Evolutionary conservation across 1,140 invertebrate species (phyloP), one percentile per base, ranked within the genome.

Genomic region (Phenacoccus solenopsis): DNA sequence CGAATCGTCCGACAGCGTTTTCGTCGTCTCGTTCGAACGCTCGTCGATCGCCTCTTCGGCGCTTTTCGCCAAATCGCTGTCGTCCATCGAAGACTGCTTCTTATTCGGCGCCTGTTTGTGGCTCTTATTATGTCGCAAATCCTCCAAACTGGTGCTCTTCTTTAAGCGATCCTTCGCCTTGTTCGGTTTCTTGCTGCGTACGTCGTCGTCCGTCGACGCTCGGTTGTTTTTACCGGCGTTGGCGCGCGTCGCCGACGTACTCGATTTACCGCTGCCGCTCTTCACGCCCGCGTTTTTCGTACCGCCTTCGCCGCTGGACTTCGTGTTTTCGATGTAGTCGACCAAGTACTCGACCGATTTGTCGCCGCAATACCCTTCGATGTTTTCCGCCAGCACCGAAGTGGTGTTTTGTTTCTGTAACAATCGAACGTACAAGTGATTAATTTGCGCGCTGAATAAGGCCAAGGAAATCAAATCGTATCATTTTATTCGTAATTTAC

Each of bases 321-420:
- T 28, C 49, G 21, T 49, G 16, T 32, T 72, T 74, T 84, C 82
- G 69, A 85, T 84, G 76, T 82, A 84, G 71, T 82, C 79, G 68
- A 85, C 76, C 30, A 85, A 75, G 70, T 79, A 78, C 74, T 83
- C 81, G 35, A 84, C 77, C 70, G 86, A 83, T 72, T 84, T 83
- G 70, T 84, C 80, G 68, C 85, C 83, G 73, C 84, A 81, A 79
- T 86, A 85, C 21, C 86, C 86, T 74, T 84, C 83, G 59, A 88
- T 85, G 73, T 84, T 81, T 72, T 87, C 81, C 13, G 84, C 82
- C 68, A 85, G 84, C 9, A 86, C 81, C 56, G 84, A 84, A 74
- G 87, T 86, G 72, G 81, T 80, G 69, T 81, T 79, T 73, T 81
- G 81, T 75, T 82, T 83, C 75, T 81, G 81, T 73, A 69, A 80